Evolutionary conservation across 2,888 invertebrate genomes (phyloP), one percentile per base, ranked within the genome.

Genomic region (Eilema caniola): DNA sequence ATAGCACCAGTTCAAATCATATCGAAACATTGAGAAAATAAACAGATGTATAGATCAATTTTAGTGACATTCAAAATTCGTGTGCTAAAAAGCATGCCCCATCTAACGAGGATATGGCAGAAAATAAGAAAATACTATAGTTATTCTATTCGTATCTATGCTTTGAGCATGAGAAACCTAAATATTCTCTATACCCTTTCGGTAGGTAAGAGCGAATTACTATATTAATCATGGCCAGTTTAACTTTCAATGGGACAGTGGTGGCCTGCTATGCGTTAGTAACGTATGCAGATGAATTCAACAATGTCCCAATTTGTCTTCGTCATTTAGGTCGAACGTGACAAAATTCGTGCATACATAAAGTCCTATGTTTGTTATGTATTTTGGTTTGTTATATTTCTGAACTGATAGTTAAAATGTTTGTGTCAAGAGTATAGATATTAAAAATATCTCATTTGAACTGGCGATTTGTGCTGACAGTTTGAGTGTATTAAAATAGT

Each of bases 231-330:
- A 53, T 10, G 53, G 53, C 53, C 53, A 53, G 53, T n/a, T 53
- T 53, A 53, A n/a, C 53, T n/a, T 53, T n/a, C n/a, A 53, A 53
- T 53, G 53, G 56, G n/a, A n/a, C 67, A 37, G 25, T 62, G n/a
- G 47, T n/a, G 16, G 23, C 10, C 16, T 14, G 23, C 16, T 3
- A 23, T 62, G 56, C 31, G 23, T 67, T 31, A 5, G 23, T 41
- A 68, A 68, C 71, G n/a, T 72, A 74, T 70, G 72, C 72, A 79
- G 71, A 77, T 75, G 64, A 62, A 79, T 79, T 66, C 66, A 67
- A 61, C 56, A 24, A 57, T 61, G 70, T 20, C 68, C 67, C 61
- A 71, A 78, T 70, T 78, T 70, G 71, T 67, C 62, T 25, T 62
- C 70, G 60, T 68, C 67, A 70, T 72, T 79, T 73, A 67, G 70